phyloP scores from a whole-genome alignment of 2,888 invertebrate species.

The Caenorhabditis japonica region DNA sequence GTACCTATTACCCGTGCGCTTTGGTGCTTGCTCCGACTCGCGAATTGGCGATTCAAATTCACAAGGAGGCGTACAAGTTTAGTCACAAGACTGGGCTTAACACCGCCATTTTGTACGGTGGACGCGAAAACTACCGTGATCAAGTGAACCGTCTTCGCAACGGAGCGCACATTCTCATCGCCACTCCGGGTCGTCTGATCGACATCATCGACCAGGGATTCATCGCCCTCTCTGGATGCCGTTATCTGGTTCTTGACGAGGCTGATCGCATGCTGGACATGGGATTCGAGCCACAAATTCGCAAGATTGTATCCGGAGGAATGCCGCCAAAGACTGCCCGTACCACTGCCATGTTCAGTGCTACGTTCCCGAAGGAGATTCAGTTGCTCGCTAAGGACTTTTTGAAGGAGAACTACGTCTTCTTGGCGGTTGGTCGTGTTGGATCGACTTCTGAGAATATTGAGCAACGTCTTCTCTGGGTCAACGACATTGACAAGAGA shows the following conservation, averaged over 20 bases:
- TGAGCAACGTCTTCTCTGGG: conserved; percentile 94
- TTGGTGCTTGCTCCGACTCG: conserved; percentile 97
- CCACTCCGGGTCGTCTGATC: conserved; percentile 95
- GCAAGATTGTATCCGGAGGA: conserved; percentile 65
- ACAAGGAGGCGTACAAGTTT: conserved; percentile 68
- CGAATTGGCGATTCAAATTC: conserved; percentile 89
- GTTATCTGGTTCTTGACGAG: conserved; percentile 93
- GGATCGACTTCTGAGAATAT: conserved; percentile 99
- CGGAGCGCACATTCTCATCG: conserved; percentile 96
- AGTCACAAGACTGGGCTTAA: conserved; percentile 95
- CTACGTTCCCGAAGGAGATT: conserved; percentile 99
- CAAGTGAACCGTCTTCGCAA: conserved; percentile 78
- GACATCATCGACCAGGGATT: conserved; percentile 89
- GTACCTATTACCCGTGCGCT: conserved; percentile 95
- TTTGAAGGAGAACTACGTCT: conserved; percentile 94
- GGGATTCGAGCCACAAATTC: conserved; percentile 95
- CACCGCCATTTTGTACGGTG: conserved; percentile 97
- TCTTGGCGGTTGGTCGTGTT: conserved; percentile 97
- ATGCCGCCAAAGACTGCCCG: conserved; percentile 96
- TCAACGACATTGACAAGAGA: conserved; percentile 96
- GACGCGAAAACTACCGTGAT: conserved; percentile 79
- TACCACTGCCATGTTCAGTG: conserved; percentile 99
- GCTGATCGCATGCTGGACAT: conserved; percentile 99
- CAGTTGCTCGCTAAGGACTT: conserved; percentile 96
- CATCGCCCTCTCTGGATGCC: conserved; percentile 86